Percentiles rank a stretch among this genome's conserved stretches.
phyloP scores from a whole-genome alignment of 1,140 invertebrate species.

The Calosoma granatense region DNA sequence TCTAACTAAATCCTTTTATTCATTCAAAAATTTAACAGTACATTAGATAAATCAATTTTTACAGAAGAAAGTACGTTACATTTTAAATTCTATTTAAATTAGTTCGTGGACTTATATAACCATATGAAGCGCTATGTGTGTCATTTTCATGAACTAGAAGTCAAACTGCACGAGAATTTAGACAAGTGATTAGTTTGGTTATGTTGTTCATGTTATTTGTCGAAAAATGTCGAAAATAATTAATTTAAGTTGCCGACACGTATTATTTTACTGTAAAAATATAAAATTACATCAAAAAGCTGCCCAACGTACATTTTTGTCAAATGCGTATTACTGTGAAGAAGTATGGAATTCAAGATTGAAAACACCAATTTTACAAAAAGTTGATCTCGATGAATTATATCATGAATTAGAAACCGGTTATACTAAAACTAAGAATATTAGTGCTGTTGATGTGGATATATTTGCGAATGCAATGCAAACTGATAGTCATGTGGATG shows the following conservation, averaged over 20 bases:
- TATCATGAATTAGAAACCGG: constrained; percentile 53
- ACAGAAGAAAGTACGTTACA: too few species aligned
- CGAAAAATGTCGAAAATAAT: constrained; percentile 5
- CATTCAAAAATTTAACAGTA: too few species aligned
- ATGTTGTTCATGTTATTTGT: too few species aligned
- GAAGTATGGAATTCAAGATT: constrained; percentile 54
- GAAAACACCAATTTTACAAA: constrained; percentile 46
- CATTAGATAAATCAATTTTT: too few species aligned
- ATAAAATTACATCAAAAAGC: constrained; percentile 15
- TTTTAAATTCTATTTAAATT: too few species aligned
- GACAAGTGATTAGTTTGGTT: too few species aligned
- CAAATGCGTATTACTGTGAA: constrained; percentile 54
- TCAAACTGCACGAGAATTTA: too few species aligned
- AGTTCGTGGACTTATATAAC: too few species aligned
- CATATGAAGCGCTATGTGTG: too few species aligned
- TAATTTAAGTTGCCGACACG: not conserved
- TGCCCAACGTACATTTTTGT: constrained; percentile 38
- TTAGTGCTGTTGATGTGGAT: constrained; percentile 63
- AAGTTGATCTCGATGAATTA: constrained; percentile 50
- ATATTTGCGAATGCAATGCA: constrained; percentile 55
- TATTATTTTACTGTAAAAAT: not conserved
- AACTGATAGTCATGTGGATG: constrained; percentile 43
- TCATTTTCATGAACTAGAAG: too few species aligned
- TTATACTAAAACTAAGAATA: constrained; percentile 38
- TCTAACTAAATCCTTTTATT: too few species aligned